Base-by-base conservation (phyloP, 2,797 vertebrate genomes). In the Silurus lanzhouensis region DNA sequence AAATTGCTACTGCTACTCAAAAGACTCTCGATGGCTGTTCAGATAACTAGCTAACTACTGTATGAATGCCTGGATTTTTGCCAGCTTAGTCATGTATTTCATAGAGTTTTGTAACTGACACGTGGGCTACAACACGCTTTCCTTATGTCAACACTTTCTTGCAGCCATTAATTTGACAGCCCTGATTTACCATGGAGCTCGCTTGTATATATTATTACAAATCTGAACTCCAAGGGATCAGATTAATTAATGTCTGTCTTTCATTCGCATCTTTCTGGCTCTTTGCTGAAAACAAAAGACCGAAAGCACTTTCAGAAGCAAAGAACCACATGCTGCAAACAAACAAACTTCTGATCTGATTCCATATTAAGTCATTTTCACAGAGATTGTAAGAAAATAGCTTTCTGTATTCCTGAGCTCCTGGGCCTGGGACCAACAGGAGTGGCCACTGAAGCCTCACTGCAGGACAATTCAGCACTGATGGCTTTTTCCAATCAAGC, bases 401-500 rank as follows among this genome's bases (percentile, higher is more conserved):
- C 68, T 83, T 89, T 86, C 70, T 84, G 75, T 48, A 67, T 67
- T 57, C 77, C 64, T 85, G 15, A 75, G 48, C 58, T 63, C 38
- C 38, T n/a, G 0, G 15, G 58, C 67, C 68, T 67, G 77, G 82
- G 67, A 82, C 87, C 83, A 85, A 72, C 79, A 68, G 44, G 83
- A 81, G 82, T 81, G 60, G 84, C 79, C 77, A 84, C 89, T 55
- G 71, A 87, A 86, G 81, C 75, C 84, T 88, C 85, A 82, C 84
- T 79, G 77, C 60, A 67, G 84, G 87, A 81, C 76, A 90, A 88
- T 88, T 86, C 57, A 87, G 76, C 75, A 55, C 76, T 89, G 81
- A 89, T 72, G 68, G 83, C 63, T 87, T 89, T 88, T 89, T 88
- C 83, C 85, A 90, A 85, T 90, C 77, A 89, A 83, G 81, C 55